phyloP scores from a whole-genome alignment of 2,888 invertebrate species.

The Caenorhabditis angaria region DNA sequence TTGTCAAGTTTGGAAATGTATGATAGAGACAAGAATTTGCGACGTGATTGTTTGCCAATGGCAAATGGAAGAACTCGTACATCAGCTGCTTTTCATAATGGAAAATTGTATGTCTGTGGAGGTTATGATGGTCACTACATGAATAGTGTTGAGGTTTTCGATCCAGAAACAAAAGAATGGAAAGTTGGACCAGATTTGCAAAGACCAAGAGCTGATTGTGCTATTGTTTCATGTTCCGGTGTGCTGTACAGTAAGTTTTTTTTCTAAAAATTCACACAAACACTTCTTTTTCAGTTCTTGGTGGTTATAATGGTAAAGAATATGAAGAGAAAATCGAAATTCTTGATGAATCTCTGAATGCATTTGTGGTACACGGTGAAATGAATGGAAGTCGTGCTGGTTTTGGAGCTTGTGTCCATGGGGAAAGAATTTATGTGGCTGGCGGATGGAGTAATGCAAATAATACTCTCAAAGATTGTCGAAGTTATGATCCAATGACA shows the following conservation, averaged over 20 bases:
- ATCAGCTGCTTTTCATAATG: constrained; percentile 34
- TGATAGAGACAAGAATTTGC: constrained; percentile 30
- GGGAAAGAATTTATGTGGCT: constrained; percentile 35
- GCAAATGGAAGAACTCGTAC: constrained; percentile 32
- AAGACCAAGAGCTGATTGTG: constrained; percentile 24
- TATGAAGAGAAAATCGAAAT: constrained; percentile 41
- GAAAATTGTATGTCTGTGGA: constrained; percentile 35
- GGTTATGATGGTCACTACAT: constrained; percentile 40
- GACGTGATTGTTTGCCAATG: constrained; percentile 16
- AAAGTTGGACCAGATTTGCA: constrained; percentile 19
- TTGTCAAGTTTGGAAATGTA: constrained; percentile 31
- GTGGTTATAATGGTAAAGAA: constrained; percentile 46
- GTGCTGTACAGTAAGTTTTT: constrained; percentile 26
- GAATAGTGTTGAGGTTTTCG: constrained; percentile 33
- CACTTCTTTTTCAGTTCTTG: constrained; percentile 20
- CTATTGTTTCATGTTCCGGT: constrained; percentile 35
- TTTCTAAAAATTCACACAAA: not conserved
- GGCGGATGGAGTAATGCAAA: constrained; percentile 45
- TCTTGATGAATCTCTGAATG: constrained; percentile 10
- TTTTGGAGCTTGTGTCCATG: constrained; percentile 33
- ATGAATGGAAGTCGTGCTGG: constrained; percentile 42
- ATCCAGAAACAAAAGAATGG: constrained; percentile 29
- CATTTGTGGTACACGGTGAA: constrained; percentile 29
- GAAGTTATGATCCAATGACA: constrained; percentile 33
- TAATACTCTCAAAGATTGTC: constrained; percentile 29